These are phyloP conservation scores for Netelia virgata DNA, from an alignment of 2,888 invertebrate species.

Conservation along the genomic window DNA sequence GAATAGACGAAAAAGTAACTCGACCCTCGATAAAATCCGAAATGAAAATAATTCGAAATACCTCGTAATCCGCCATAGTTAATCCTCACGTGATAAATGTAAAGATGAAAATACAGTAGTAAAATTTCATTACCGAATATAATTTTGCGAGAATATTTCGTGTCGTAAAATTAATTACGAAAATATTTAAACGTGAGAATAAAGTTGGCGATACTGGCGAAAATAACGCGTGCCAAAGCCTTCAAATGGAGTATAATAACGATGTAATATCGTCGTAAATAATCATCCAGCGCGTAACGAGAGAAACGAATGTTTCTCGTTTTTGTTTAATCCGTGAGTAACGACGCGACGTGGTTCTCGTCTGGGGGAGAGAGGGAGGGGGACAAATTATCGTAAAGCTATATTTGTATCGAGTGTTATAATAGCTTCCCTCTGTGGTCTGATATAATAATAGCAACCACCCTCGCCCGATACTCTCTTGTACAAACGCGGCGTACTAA, in stretches of 20 bases:
- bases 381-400: conserved; percentile 53
- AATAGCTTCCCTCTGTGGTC: conserved; percentile 21
- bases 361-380: background rate
- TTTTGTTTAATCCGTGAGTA: background rate
- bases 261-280: background rate
- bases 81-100: background rate
- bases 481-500: conserved; percentile 20
- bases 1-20: too few relatives aligned
- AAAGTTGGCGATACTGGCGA: background rate
- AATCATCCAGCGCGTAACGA: background rate
- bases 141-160: background rate
- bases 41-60: background rate
- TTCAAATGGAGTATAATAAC: background rate
- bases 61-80: background rate
- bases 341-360: too few relatives aligned
- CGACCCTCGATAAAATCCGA: background rate
- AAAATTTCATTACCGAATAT: background rate
- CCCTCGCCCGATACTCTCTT: conserved; percentile 39
- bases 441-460: conserved; percentile 60
- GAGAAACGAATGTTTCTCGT: background rate
- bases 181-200: background rate
- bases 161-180: background rate
- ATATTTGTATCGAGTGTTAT: conserved; percentile 53
- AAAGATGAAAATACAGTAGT: background rate
- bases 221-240: background rate